phyloP scores from a whole-genome alignment of 2,113 vertebrate genomes.

The Phalacrocorax brasilianus region DNA sequence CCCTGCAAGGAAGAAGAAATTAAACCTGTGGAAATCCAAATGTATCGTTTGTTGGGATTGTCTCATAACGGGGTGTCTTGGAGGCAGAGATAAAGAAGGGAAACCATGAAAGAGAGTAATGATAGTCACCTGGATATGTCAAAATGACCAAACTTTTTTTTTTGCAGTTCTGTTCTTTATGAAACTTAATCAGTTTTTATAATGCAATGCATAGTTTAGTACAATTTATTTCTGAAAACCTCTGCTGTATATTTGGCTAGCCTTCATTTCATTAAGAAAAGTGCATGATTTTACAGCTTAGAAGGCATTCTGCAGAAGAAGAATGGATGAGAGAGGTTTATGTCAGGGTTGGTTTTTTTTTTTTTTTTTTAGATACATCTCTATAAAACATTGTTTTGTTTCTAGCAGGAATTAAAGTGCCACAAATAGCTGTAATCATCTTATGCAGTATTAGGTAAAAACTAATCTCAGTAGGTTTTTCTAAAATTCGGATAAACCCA shows the following conservation, averaged over 20 bases:
- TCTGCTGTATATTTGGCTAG: neutral
- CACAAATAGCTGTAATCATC: slow-evolving; percentile 92
- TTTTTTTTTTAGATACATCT: slow-evolving; percentile 47
- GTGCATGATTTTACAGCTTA: slow-evolving; percentile 60
- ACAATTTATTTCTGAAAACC: neutral
- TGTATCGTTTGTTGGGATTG: neutral
- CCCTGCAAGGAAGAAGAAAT: neutral
- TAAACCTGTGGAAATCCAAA: neutral
- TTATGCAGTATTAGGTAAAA: slow-evolving; percentile 85
- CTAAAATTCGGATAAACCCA: slow-evolving; percentile 73
- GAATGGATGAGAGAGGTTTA: slow-evolving; percentile 60
- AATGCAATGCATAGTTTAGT: neutral
- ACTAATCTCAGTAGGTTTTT: slow-evolving; percentile 77
- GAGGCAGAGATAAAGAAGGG: neutral
- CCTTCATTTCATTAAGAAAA: slow-evolving; percentile 56
- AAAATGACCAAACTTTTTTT: neutral
- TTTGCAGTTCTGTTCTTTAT: neutral
- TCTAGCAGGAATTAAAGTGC: slow-evolving; percentile 78
- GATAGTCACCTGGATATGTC: neutral
- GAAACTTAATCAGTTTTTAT: neutral
- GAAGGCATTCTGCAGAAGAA: slow-evolving; percentile 21
- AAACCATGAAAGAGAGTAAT: neutral
- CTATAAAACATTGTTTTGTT: slow-evolving; percentile 74
- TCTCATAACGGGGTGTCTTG: neutral
- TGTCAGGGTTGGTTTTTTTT: neutral